phyloP scores from a whole-genome alignment of 2,113 vertebrate species.

The Aegotheles bennettii region DNA sequence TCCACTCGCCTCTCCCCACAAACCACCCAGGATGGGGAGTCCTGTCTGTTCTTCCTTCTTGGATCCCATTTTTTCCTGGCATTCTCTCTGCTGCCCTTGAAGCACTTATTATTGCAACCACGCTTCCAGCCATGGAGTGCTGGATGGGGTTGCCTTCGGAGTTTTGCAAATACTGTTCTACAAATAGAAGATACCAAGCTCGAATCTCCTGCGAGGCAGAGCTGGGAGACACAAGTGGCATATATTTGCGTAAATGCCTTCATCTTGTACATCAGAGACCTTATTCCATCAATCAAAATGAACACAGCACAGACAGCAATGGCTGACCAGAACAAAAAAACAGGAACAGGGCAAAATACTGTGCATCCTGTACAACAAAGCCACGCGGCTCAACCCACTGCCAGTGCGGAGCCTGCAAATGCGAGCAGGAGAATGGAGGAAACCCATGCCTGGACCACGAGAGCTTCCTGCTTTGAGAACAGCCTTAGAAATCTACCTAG shows the following conservation, averaged over 20 bases:
- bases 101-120: background rate
- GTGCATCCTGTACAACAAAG: background rate
- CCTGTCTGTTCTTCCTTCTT: background rate
- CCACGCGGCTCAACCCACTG: accelerated
- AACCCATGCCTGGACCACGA: background rate
- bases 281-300: background rate
- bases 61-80: background rate
- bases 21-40: background rate
- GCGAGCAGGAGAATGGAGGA: background rate
- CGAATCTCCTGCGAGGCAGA: background rate
- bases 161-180: background rate
- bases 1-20: background rate
- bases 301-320: background rate
- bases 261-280: background rate
- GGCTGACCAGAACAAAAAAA: background rate
- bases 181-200: background rate
- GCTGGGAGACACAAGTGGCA: background rate
- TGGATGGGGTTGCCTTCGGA: background rate
- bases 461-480: background rate
- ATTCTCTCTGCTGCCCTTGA: background rate
- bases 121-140: background rate
- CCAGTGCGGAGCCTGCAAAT: background rate
- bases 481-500: background rate
- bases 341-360: background rate
- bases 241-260: background rate